A percentile compares a stretch with the other conserved stretches of the same genome.
Conservation (phyloP, 2,113 vertebrate genomes). For the Catharus bicknelli region DNA sequence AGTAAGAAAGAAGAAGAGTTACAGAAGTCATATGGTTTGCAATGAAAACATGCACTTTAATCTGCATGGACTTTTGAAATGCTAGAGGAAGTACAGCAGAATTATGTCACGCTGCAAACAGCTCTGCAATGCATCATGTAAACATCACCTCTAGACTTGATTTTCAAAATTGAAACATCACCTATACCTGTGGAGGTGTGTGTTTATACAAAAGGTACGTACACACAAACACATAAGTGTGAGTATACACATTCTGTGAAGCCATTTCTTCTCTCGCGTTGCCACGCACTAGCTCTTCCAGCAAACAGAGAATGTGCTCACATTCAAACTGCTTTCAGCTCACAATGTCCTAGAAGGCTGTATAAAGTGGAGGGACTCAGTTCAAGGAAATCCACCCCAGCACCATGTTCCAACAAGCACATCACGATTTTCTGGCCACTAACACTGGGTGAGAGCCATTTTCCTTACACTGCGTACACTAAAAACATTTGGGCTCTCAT, state of each 20-base stretch:
- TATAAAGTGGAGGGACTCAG: background rate
- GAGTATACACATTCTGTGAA: background rate
- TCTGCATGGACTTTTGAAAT: background rate
- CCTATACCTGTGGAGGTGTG: background rate
- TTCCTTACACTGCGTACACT: slow-evolving; percentile 4
- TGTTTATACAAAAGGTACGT: background rate
- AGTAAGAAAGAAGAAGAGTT: background rate
- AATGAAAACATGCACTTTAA: background rate
- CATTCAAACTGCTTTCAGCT: background rate
- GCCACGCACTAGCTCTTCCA: background rate
- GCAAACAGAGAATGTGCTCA: background rate
- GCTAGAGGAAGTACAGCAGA: background rate
- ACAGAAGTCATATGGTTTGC: background rate
- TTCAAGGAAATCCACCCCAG: background rate
- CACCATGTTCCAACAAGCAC: background rate
- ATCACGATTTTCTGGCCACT: background rate
- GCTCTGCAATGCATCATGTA: background rate
- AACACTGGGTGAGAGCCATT: background rate
- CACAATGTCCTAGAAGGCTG: background rate
- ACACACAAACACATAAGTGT: background rate
- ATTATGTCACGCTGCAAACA: background rate
- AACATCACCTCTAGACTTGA: background rate
- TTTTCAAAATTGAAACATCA: background rate
- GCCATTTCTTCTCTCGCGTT: background rate
- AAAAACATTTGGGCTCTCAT: slow-evolving; percentile 7